These are phyloP conservation scores for Dolichopus griseipennis DNA, from an alignment of 2,888 invertebrate genomes.

Conservation along the genomic window DNA sequence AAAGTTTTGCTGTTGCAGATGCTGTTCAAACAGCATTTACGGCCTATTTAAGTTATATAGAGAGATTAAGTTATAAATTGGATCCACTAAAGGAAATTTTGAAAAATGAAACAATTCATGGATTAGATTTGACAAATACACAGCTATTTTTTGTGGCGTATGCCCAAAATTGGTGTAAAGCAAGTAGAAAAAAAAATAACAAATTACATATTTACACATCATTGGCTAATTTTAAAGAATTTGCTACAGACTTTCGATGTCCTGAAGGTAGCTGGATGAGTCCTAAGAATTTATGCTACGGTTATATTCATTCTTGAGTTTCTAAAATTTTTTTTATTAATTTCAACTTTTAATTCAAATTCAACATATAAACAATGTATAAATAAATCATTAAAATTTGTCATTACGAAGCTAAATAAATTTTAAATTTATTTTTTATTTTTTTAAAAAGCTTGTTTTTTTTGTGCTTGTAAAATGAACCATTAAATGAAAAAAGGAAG, in stretches of 20 bases:
- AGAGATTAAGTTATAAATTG: no score
- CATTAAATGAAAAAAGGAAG: no score
- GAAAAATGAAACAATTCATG: conserved; percentile 8
- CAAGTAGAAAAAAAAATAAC: background rate
- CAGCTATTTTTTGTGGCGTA: conserved; percentile 16
- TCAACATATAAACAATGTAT: no score
- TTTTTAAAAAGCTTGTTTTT: no score
- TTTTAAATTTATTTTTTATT: no score
- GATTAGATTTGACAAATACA: conserved; percentile 12
- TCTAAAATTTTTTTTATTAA: no score
- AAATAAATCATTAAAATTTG: no score
- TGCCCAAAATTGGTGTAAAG: conserved; percentile 15
- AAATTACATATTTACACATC: background rate
- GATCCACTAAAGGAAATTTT: conserved; percentile 5
- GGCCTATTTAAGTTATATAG: conserved; percentile 12
- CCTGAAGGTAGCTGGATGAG: conserved; percentile 14
- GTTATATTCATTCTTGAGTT: background rate
- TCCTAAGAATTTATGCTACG: conserved; percentile 11
- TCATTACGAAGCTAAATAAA: no score
- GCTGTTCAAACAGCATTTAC: conserved; percentile 12
- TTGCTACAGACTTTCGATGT: conserved; percentile 14
- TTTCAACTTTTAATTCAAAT: no score
- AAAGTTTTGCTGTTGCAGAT: conserved; percentile 13
- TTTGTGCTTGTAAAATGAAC: no score
- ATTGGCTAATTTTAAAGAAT: conserved; percentile 15